phyloP scores from a whole-genome alignment of 2,113 vertebrate species.

The Saccopteryx bilineata region DNA sequence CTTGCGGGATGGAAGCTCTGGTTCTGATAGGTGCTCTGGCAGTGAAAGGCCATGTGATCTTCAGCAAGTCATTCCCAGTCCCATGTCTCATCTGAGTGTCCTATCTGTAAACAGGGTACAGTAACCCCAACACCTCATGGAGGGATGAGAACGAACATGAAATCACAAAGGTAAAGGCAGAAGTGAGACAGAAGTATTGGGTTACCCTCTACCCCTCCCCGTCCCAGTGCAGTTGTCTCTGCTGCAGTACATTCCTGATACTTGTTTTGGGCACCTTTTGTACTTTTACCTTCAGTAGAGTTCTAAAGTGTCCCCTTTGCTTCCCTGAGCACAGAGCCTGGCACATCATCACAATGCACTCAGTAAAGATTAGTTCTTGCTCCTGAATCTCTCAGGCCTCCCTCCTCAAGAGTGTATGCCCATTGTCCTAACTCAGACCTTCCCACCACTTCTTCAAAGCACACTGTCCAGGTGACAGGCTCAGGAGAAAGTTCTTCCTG shows the following conservation, averaged over 20 bases:
- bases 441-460: neutral
- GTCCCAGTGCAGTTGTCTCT: neutral
- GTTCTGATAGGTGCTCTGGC: neutral
- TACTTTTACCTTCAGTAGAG: neutral
- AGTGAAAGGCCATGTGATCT: neutral
- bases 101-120: neutral
- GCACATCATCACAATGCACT: neutral
- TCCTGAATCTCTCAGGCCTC: neutral
- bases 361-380: neutral
- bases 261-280: neutral
- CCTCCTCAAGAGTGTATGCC: neutral
- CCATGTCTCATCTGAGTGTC: neutral
- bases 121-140: neutral
- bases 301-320: neutral
- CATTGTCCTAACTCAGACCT: neutral
- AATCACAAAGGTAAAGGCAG: neutral
- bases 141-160: constrained; percentile 18
- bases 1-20: neutral
- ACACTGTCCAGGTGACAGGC: neutral
- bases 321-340: neutral
- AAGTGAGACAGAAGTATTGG: neutral
- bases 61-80: neutral
- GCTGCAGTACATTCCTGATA: neutral
- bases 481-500: neutral
- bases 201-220: neutral